A percentile compares a stretch with the other conserved stretches of the same genome.
Evolutionary conservation across 2,888 invertebrate genomes (phyloP).

Genomic region (Lasius platythorax): DNA sequence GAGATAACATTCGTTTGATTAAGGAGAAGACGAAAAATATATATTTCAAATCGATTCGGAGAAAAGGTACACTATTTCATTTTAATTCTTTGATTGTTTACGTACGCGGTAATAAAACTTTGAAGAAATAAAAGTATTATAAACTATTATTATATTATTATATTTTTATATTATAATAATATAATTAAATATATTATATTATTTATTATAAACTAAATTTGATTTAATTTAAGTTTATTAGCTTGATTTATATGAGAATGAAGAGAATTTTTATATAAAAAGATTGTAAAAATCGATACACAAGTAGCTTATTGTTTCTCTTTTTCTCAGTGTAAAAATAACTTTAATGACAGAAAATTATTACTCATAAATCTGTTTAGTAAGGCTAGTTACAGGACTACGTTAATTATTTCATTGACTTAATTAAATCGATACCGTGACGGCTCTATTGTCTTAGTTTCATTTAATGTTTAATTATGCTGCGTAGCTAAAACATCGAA

Average conservation of each 20-base stretch:
- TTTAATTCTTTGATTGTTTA: neutral
- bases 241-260: neutral
- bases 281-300: neutral
- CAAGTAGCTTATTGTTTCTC: neutral
- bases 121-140: neutral
- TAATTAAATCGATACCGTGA: slow-evolving; percentile 23
- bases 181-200: no score
- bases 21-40: neutral
- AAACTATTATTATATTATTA: no score
- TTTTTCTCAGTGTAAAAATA: neutral
- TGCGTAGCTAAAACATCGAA: neutral
- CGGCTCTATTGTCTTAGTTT: neutral
- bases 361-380: neutral
- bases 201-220: neutral
- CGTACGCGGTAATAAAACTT: neutral
- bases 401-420: neutral
- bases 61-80: neutral
- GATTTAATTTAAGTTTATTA: neutral
- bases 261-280: neutral
- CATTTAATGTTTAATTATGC: slow-evolving; percentile 4
- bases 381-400: neutral
- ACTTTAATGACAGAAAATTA: neutral
- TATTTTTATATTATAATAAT: no score
- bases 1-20: neutral
- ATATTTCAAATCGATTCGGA: neutral